Conservation (phyloP, 1,140 invertebrate species). For the Drosophila dunni region DNA sequence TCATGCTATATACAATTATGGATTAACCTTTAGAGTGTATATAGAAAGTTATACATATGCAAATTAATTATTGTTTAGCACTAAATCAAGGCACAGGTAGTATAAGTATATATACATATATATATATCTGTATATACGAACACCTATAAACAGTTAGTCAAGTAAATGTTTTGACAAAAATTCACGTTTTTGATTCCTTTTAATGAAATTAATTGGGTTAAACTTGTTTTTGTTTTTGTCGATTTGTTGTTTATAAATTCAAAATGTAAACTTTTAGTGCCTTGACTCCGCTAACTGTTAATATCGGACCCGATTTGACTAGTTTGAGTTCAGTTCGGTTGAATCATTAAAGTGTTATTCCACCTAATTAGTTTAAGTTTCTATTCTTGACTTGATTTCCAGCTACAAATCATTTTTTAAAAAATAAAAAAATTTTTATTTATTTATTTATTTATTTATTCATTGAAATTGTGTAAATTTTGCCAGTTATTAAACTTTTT, state of each 20-base stretch:
- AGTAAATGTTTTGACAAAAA: no score
- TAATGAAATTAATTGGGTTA: no score
- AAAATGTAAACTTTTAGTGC: no score
- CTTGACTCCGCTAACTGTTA: no score
- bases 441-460: no score
- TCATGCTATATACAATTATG: slow-evolving; percentile 3
- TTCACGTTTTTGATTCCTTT: no score
- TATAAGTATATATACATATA: not conserved
- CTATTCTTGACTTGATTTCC: not conserved
- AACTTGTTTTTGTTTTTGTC: no score
- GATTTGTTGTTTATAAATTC: not conserved
- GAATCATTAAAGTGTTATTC: not conserved
- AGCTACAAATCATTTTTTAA: not conserved
- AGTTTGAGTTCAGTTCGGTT: slow-evolving; percentile 11
- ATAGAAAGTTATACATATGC: not conserved
- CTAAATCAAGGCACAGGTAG: not conserved
- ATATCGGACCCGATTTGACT: not conserved
- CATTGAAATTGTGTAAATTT: slow-evolving; percentile 14
- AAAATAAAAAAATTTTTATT: no score
- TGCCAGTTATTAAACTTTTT: slow-evolving; percentile 16
- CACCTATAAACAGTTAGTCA: not conserved
- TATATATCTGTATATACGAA: not conserved
- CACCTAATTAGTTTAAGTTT: slow-evolving; percentile 1
- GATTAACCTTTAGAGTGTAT: not conserved
- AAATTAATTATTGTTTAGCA: not conserved